A percentile compares a stretch with the other conserved stretches of the same genome.
These are phyloP conservation scores for Falco peregrinus DNA, from an alignment of 2,797 vertebrate genomes.

Conservation along the genomic window DNA sequence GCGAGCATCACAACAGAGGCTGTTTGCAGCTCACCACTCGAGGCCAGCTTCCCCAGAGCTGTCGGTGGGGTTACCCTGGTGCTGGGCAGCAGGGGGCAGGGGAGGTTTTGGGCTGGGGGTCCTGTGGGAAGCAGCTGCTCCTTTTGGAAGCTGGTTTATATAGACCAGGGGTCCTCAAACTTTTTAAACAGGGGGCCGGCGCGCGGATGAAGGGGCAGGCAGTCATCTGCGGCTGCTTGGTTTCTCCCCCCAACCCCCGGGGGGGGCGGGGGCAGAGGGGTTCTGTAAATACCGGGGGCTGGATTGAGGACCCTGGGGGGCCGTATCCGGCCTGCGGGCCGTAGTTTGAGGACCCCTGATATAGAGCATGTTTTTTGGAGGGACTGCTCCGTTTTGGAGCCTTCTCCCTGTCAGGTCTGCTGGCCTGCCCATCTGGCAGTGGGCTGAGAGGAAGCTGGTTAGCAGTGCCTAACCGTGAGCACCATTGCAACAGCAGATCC, in stretches of 20 bases:
- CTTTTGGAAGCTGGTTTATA: background rate
- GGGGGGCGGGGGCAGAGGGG: too few species aligned
- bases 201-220: too few species aligned
- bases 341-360: too few species aligned
- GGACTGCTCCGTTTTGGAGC: background rate
- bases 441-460: background rate
- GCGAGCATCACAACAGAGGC: accelerated
- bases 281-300: too few species aligned
- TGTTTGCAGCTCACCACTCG: background rate
- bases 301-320: too few species aligned
- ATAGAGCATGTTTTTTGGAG: background rate
- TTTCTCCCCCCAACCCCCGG: too few species aligned
- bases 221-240: too few species aligned
- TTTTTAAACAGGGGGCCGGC: too few species aligned
- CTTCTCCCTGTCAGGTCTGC: background rate
- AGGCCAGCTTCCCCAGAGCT: background rate
- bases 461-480: background rate
- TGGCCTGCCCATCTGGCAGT: background rate
- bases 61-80: background rate
- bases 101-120: background rate
- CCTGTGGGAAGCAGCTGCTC: background rate
- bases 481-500: background rate
- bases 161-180: background rate
- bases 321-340: too few species aligned
- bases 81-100: background rate